These are phyloP conservation scores for Conchocele bisecta DNA, from an alignment of 2,888 invertebrate genomes.

Conservation along the genomic window DNA sequence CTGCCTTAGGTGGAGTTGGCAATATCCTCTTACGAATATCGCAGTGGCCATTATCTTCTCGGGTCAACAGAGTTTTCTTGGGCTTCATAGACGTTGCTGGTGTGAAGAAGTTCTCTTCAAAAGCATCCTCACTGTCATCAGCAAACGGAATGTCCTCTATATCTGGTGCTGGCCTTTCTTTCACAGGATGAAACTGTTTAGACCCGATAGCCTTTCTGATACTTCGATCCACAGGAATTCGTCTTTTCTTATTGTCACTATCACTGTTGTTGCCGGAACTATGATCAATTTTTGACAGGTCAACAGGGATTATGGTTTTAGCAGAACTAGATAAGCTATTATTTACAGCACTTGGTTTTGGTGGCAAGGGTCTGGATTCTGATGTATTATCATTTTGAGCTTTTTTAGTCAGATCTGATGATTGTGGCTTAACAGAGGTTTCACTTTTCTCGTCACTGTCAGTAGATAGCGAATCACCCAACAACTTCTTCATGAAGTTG, in stretches of 20 bases:
- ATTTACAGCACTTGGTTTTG: slow-evolving; percentile 17
- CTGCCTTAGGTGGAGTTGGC: slow-evolving; percentile 62
- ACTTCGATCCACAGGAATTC: slow-evolving; percentile 71
- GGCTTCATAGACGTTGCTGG: slow-evolving; percentile 72
- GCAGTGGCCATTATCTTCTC: slow-evolving; percentile 32
- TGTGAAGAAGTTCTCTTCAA: slow-evolving; percentile 75
- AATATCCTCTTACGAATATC: slow-evolving; percentile 69
- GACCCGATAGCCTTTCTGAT: slow-evolving; percentile 55
- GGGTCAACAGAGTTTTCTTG: slow-evolving; percentile 49
- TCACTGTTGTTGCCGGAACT: no score
- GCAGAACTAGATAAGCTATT: not conserved
- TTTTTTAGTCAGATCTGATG: no score
- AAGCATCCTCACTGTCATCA: slow-evolving; percentile 73
- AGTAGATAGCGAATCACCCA: no score
- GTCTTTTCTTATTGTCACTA: slow-evolving; percentile 64
- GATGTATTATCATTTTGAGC: no score
- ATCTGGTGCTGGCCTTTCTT: slow-evolving; percentile 57
- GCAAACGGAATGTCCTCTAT: slow-evolving; percentile 78
- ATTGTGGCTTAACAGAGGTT: no score
- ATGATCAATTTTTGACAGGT: slow-evolving; percentile 67
- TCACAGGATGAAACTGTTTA: slow-evolving; percentile 45
- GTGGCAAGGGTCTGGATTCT: no score
- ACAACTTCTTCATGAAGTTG: slow-evolving; percentile 66
- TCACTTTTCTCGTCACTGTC: no score
- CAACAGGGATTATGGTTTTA: slow-evolving; percentile 69